Evolutionary conservation across 2,888 invertebrate species (phyloP), one percentile per base, ranked within the genome.

Genomic region (Graphium colonna): DNA sequence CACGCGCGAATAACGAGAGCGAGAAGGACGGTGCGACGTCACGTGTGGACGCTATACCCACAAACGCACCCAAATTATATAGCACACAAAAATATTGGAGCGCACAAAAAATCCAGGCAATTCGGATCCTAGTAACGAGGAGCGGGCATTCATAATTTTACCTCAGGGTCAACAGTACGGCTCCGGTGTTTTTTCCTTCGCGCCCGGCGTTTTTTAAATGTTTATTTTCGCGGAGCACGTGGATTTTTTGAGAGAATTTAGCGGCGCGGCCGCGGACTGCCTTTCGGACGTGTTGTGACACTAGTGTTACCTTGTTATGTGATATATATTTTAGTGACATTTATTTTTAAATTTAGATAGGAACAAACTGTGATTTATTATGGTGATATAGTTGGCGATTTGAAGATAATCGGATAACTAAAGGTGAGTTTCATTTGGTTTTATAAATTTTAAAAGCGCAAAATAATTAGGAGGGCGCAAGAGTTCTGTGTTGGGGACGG

Each of bases 251-350:
- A 81, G 63, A 75, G 75, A 75, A 84, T 81, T 84, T 79, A 79
- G 82, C 82, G 69, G 68, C 69, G 71, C 64, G 71, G 82, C 87
- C 87, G 70, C 71, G 82, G 83, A 85, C 79, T 79, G 88, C 89
- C 89, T 89, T 88, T 77, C 64, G 80, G 81, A 83, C 87, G 88
- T 88, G 89, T 89, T 89, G 89, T 89, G 88, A 89, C 86, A 65
- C 65, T 82, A 82, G 86, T 87, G 89, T 84, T 87, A 87, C 85
- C 85, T 69, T 74, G 82, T 80, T 79, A 86, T 89, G 88, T 89
- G 89, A 89, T 89, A 86, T 84, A 70, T 80, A 68, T 70, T 79
- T 81, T 84, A 85, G 85, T 87, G 89, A 87, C 88, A 78, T 36
- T 36, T 36, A 36, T 78, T 84, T 75, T 36, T 36, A n/a, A 36